Evolutionary conservation across 2,797 vertebrate genomes (phyloP).

Genomic region (Podarcis lilfordi): DNA sequence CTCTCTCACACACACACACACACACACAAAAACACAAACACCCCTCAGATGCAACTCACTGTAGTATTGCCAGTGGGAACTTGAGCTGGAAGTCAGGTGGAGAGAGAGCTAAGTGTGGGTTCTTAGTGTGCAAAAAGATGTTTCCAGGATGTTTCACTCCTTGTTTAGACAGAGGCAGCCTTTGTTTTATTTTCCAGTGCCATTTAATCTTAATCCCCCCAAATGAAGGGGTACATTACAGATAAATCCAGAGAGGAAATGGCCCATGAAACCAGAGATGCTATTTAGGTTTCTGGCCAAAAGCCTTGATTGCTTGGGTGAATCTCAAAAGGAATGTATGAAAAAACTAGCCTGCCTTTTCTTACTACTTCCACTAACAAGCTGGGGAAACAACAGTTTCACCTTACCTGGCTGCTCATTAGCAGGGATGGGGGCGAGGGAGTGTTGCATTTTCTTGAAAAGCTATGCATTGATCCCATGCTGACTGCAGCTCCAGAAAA

Average conservation of each 20-base stretch:
- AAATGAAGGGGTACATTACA: slow-evolving; percentile 47
- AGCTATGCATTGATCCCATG: background rate
- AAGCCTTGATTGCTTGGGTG: background rate
- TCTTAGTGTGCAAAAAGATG: background rate
- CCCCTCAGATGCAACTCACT: background rate
- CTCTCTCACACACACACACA: no score
- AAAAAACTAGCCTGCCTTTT: background rate
- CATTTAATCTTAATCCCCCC: slow-evolving; percentile 49
- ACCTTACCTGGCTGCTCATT: background rate
- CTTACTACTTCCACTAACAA: background rate
- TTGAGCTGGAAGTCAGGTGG: background rate
- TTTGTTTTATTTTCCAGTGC: slow-evolving; percentile 53
- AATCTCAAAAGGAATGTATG: slow-evolving; percentile 22
- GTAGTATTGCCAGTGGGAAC: background rate
- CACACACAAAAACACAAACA: background rate
- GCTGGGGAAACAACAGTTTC: background rate
- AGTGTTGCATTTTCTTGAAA: no score
- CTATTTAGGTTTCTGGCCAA: background rate
- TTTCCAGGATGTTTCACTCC: background rate
- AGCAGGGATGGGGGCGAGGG: background rate
- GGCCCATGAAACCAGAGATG: slow-evolving; percentile 46
- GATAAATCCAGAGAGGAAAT: slow-evolving; percentile 43
- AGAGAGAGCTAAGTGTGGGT: slow-evolving; percentile 3
- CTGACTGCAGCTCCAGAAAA: background rate
- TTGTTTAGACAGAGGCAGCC: slow-evolving; percentile 7